These are phyloP conservation scores for Tetropium fuscum DNA, from an alignment of 2,888 invertebrate species.

Conservation along the genomic window DNA sequence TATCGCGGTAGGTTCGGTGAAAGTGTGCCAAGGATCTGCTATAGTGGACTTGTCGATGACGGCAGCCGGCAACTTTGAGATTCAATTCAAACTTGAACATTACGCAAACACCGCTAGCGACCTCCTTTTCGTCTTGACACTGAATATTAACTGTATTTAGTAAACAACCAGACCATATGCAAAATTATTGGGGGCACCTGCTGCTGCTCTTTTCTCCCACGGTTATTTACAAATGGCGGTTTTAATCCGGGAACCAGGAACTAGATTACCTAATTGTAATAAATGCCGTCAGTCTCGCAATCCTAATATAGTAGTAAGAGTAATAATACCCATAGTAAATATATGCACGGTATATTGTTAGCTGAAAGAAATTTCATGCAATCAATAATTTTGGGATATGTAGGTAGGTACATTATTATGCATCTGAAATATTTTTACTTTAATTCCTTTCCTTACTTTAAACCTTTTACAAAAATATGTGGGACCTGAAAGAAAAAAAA, in stretches of 20 bases:
- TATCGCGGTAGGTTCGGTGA: conserved; percentile 48
- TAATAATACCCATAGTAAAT: too few relatives aligned
- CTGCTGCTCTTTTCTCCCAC: not conserved
- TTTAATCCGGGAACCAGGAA: not conserved
- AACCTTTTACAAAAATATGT: too few relatives aligned
- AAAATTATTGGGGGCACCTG: conserved; percentile 29
- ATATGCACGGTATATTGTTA: too few relatives aligned
- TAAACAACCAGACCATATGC: conserved; percentile 15
- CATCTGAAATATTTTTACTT: too few relatives aligned
- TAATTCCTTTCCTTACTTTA: too few relatives aligned
- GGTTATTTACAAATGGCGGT: not conserved
- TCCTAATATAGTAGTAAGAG: too few relatives aligned
- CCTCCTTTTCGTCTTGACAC: conserved; percentile 55
- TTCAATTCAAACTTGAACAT: conserved; percentile 41
- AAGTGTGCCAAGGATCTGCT: conserved; percentile 54
- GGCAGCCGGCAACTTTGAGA: conserved; percentile 13
- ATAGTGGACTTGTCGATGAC: conserved; percentile 33
- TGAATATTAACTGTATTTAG: conserved; percentile 43
- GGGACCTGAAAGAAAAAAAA: too few relatives aligned
- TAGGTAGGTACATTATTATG: too few relatives aligned
- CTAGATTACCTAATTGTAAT: too few relatives aligned
- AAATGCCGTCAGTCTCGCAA: too few relatives aligned
- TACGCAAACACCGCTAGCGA: conserved; percentile 53
- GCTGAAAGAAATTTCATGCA: too few relatives aligned
- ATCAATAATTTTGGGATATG: too few relatives aligned